phyloP scores from a whole-genome alignment of 2,797 vertebrate genomes.

The Alfaro cultratus region DNA sequence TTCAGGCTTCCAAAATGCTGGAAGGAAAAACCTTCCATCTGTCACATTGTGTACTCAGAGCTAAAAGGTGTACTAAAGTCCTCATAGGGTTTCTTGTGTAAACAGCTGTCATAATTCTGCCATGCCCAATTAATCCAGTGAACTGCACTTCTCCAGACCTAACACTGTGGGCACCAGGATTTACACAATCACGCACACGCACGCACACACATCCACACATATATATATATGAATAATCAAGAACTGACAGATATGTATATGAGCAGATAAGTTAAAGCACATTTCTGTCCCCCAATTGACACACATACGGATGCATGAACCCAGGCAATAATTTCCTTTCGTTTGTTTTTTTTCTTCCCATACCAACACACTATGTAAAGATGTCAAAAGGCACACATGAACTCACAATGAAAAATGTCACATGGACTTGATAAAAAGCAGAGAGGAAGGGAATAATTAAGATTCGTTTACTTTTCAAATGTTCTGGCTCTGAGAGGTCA shows the following conservation, averaged over 20 bases:
- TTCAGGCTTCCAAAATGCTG: constrained; percentile 72
- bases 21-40: constrained; percentile 78
- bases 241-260: constrained; percentile 11
- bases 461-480: constrained; percentile 68
- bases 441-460: constrained; percentile 69
- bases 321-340: constrained; percentile 53
- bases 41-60: constrained; percentile 78
- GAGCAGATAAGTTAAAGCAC: constrained; percentile 33
- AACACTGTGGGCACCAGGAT: constrained; percentile 50
- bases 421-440: constrained; percentile 72
- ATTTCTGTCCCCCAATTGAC: constrained; percentile 45
- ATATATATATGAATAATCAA: constrained; percentile 30
- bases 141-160: constrained; percentile 78
- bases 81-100: constrained; percentile 77
- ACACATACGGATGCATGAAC: constrained; percentile 40
- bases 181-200: constrained; percentile 45
- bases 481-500: constrained; percentile 62
- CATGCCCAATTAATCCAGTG: constrained; percentile 82
- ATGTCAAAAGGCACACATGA: constrained; percentile 43
- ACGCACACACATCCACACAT: constrained; percentile 14
- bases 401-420: constrained; percentile 69
- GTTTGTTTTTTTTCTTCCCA: constrained; percentile 64
- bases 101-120: constrained; percentile 85
- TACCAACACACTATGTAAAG: constrained; percentile 65
- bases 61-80: constrained; percentile 82